Percentiles rank a stretch among this genome's conserved stretches.
Evolutionary conservation across 2,113 vertebrate species (phyloP).

Genomic region (Tricholaema leucomelas): DNA sequence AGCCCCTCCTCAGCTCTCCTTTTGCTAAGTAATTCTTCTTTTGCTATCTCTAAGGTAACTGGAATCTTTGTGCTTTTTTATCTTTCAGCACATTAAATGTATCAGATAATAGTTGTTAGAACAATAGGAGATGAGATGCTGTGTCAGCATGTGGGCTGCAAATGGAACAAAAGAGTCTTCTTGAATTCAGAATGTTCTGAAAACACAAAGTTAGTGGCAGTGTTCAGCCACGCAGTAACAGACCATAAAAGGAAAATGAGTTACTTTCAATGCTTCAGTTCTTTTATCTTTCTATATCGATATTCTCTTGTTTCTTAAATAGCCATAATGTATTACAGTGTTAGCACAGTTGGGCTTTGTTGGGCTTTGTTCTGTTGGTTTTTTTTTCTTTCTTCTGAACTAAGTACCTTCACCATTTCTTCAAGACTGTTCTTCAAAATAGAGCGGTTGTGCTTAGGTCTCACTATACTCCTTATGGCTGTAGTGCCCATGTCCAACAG

Average conservation of each 20-base stretch:
- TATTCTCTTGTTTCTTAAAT: constrained; percentile 8
- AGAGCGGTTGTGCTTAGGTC: neutral
- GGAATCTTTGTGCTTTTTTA: neutral
- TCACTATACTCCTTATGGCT: neutral
- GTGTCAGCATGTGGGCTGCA: constrained; percentile 37
- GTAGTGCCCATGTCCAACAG: neutral
- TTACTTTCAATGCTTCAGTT: constrained; percentile 3
- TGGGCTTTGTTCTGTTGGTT: too few species aligned
- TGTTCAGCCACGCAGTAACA: constrained; percentile 29
- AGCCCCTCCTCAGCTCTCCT: neutral
- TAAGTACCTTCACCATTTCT: neutral
- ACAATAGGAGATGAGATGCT: constrained; percentile 30
- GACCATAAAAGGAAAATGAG: constrained; percentile 36
- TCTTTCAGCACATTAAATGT: constrained; percentile 16
- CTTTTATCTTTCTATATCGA: constrained; percentile 37
- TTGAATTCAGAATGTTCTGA: constrained; percentile 20
- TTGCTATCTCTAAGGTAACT: constrained; percentile 45
- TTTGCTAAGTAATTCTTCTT: constrained; percentile 8
- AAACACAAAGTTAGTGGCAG: constrained; percentile 10
- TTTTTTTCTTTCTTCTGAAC: neutral
- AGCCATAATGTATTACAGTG: neutral
- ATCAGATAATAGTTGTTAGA: constrained; percentile 41
- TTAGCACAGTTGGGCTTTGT: neutral
- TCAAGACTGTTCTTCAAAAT: neutral
- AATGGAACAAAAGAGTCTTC: constrained; percentile 47